Conservation (phyloP, 2,113 vertebrate species). For the Ageneiosus marmoratus region DNA sequence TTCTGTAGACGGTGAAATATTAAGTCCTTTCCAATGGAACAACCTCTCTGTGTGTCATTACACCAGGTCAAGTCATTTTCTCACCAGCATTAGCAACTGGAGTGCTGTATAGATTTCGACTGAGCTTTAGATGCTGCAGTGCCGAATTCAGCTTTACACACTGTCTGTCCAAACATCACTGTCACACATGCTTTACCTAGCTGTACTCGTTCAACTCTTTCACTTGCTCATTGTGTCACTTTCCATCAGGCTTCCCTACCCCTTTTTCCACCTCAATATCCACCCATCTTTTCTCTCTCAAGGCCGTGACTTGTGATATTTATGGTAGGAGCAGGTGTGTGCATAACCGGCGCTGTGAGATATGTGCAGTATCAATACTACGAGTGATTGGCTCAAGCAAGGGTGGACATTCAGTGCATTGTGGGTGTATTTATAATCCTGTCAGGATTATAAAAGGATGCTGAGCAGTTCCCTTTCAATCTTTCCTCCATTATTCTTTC, state of each 20-base stretch:
- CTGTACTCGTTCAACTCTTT: conserved; percentile 57
- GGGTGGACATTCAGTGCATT: not conserved
- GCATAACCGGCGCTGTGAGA: not conserved
- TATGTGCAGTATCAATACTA: conserved; percentile 30
- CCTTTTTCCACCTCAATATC: conserved; percentile 64
- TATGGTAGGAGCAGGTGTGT: conserved; percentile 60
- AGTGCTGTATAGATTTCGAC: conserved; percentile 24
- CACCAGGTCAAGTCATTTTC: conserved; percentile 27
- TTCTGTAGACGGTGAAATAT: not conserved
- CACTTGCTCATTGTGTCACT: conserved; percentile 67
- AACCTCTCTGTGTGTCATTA: not conserved
- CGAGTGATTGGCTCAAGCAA: conserved; percentile 11
- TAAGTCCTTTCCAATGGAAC: not conserved
- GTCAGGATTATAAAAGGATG: conserved; percentile 38
- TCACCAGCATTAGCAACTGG: not conserved
- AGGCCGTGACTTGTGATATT: conserved; percentile 65
- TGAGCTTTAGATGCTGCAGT: not conserved
- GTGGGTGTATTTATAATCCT: conserved; percentile 33
- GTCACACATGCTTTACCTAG: not conserved
- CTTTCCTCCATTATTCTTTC: not conserved
- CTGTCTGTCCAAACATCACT: not conserved
- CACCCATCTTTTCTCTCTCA: conserved; percentile 66
- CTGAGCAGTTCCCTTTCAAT: conserved; percentile 13
- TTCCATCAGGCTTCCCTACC: conserved; percentile 68
- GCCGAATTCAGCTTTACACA: conserved; percentile 1